Percentiles rank a stretch among this genome's conserved stretches.
phyloP scores from a whole-genome alignment of 2,797 vertebrate genomes.

The Melopsittacus undulatus region DNA sequence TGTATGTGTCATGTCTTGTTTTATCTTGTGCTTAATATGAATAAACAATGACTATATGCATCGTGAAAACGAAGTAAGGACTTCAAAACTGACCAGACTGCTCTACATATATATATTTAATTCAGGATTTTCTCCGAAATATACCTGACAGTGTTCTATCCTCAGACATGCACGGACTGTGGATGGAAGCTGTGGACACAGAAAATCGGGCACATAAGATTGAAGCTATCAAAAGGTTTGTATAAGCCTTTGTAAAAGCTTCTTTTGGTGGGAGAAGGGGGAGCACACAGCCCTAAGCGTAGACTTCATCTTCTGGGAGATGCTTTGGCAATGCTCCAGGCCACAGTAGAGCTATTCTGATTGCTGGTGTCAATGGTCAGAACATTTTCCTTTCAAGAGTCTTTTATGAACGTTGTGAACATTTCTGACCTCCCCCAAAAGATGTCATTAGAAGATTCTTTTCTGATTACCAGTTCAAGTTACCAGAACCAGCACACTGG shows the following conservation, averaged over 20 bases:
- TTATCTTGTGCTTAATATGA: slow-evolving; percentile 5
- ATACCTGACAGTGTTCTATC: slow-evolving; percentile 83
- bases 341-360: neutral
- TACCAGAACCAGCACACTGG: neutral
- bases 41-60: slow-evolving; percentile 29
- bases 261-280: neutral
- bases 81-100: slow-evolving; percentile 67
- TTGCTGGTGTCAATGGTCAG: neutral
- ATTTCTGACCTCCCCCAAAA: neutral
- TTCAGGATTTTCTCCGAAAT: slow-evolving; percentile 85
- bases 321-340: neutral
- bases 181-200: slow-evolving; percentile 80
- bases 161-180: slow-evolving; percentile 80
- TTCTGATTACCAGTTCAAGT: neutral
- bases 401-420: neutral
- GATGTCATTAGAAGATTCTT: neutral
- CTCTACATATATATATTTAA: slow-evolving; percentile 74
- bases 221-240: slow-evolving; percentile 77
- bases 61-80: slow-evolving; percentile 19
- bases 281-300: neutral
- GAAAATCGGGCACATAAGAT: slow-evolving; percentile 72
- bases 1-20: neutral
- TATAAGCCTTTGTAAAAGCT: neutral
- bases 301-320: neutral
- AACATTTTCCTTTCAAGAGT: neutral